Conservation (phyloP, 1,140 invertebrate genomes). For the Dreissena polymorpha region DNA sequence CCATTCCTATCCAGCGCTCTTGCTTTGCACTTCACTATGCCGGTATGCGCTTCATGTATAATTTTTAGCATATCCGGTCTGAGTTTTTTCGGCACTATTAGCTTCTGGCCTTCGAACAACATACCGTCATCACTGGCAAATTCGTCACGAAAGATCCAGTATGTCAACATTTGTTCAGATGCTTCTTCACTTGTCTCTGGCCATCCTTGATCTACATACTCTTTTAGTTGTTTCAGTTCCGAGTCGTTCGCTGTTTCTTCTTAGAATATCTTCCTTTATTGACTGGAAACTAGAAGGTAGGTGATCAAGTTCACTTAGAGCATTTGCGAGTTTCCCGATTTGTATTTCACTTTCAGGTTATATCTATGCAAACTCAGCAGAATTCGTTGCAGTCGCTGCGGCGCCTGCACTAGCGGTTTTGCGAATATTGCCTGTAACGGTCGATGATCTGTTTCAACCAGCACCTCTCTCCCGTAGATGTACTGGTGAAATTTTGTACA, state of each 20-base stretch:
- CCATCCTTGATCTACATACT: no score
- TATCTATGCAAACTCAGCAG: slow-evolving; percentile 77
- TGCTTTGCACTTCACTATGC: no score
- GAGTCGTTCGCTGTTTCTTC: no score
- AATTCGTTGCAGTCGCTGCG: slow-evolving; percentile 56
- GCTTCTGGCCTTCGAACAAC: slow-evolving; percentile 34
- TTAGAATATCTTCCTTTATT: no score
- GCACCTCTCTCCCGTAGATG: no score
- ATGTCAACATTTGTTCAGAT: background rate
- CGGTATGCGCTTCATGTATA: no score
- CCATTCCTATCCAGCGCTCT: no score
- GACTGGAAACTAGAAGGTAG: no score
- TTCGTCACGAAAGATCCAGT: slow-evolving; percentile 42
- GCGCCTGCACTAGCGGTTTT: slow-evolving; percentile 47
- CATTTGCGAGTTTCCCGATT: slow-evolving; percentile 62
- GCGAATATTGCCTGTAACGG: slow-evolving; percentile 54
- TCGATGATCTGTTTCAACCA: slow-evolving; percentile 63
- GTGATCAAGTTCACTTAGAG: slow-evolving; percentile 4
- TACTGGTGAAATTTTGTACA: slow-evolving; percentile 80
- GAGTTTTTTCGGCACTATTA: no score
- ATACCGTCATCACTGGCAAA: slow-evolving; percentile 37
- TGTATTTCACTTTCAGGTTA: slow-evolving; percentile 73
- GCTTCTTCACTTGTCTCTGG: no score
- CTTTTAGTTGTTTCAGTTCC: no score
- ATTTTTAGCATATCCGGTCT: no score